Percentiles rank a stretch among this genome's conserved stretches.
phyloP scores from a whole-genome alignment of 2,113 vertebrate species.

The Eurypyga helias region DNA sequence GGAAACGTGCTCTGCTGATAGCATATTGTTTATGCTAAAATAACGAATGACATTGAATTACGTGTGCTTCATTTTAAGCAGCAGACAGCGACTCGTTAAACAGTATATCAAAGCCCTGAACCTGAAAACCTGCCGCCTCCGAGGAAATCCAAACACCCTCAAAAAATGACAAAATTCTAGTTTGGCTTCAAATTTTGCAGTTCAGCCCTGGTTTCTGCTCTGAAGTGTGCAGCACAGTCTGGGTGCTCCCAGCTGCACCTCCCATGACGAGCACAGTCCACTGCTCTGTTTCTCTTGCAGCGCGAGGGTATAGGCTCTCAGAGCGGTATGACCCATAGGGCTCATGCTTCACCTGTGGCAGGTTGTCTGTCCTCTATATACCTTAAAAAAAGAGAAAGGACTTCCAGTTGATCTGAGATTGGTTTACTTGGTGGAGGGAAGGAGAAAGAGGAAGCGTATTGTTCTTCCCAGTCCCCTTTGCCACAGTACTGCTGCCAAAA shows the following conservation, averaged over 20 bases:
- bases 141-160: background rate
- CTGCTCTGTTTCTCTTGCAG: background rate
- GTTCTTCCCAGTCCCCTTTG: conserved; percentile 30
- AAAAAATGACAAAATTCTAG: background rate
- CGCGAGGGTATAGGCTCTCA: background rate
- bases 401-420: background rate
- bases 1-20: background rate
- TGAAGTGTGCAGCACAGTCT: background rate
- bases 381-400: background rate
- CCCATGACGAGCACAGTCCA: background rate
- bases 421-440: background rate
- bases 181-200: background rate
- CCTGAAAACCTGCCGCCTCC: background rate
- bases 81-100: background rate
- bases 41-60: background rate
- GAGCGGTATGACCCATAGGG: background rate
- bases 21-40: background rate
- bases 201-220: background rate
- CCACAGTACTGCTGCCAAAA: conserved; percentile 69
- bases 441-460: background rate
- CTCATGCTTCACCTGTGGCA: background rate
- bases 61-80: background rate
- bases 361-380: background rate
- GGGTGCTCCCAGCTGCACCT: background rate
- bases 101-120: background rate